These are phyloP conservation scores for Sarcophaga peregrina DNA, from an alignment of 1,140 invertebrate species.

Conservation along the genomic window DNA sequence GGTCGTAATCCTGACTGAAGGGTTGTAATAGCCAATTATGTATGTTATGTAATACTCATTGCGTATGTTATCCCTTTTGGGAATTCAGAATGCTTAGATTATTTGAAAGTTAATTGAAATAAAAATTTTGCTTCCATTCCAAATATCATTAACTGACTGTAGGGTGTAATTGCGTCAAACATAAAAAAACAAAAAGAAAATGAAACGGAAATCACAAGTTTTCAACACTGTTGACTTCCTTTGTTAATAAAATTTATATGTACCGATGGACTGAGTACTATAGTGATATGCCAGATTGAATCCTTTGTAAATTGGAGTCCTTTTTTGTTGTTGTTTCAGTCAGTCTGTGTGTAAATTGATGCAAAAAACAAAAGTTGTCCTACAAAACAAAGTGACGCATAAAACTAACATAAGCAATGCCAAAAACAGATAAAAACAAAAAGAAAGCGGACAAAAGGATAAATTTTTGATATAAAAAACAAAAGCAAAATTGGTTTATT, in stretches of 20 bases:
- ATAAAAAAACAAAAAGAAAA: not conserved
- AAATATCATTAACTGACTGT: too few relatives aligned
- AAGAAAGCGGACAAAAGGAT: not conserved
- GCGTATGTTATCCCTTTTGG: too few relatives aligned
- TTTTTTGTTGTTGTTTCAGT: not conserved
- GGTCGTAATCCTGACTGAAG: too few relatives aligned
- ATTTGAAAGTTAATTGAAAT: too few relatives aligned
- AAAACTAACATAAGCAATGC: not conserved
- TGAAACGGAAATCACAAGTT: not conserved
- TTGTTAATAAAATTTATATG: not conserved
- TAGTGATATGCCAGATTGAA: not conserved
- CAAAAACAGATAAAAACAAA: slow-evolving; percentile 20
- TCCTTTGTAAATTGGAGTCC: not conserved
- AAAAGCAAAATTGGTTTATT: not conserved
- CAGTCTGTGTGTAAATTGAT: slow-evolving; percentile 1
- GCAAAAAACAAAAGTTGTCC: slow-evolving; percentile 5
- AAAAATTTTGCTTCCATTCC: too few relatives aligned
- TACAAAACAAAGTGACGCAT: slow-evolving; percentile 18
- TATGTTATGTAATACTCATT: too few relatives aligned
- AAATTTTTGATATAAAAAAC: too few relatives aligned
- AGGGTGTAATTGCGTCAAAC: too few relatives aligned
- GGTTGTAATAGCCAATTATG: too few relatives aligned
- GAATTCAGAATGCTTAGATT: too few relatives aligned
- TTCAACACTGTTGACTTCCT: not conserved
- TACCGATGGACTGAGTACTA: not conserved